Evolutionary conservation across 2,113 vertebrate genomes (phyloP).

Genomic region (Ivindomyrus marchei): DNA sequence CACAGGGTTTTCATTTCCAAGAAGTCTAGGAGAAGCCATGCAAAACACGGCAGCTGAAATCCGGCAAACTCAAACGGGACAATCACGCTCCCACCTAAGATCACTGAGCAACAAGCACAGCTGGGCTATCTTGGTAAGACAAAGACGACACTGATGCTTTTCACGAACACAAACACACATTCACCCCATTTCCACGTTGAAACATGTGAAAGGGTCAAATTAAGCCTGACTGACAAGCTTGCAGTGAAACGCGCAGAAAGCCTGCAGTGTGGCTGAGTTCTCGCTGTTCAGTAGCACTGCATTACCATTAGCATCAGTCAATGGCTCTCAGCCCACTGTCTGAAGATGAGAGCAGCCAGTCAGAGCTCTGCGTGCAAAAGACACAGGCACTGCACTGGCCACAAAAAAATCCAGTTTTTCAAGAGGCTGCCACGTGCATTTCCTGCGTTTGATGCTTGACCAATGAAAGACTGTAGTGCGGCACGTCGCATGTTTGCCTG

Average conservation of each 20-base stretch:
- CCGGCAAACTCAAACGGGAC: neutral
- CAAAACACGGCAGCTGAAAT: neutral
- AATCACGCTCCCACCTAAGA: constrained; percentile 30
- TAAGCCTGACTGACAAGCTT: neutral
- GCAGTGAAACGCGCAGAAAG: neutral
- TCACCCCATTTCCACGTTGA: neutral
- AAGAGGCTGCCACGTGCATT: neutral
- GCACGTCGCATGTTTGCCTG: neutral
- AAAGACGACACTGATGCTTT: neutral
- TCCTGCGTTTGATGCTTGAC: neutral
- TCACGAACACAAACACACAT: neutral
- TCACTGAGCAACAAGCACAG: constrained; percentile 12
- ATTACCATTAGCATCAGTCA: neutral
- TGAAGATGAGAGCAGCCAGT: neutral
- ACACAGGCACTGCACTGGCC: neutral
- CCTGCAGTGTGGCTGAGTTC: neutral
- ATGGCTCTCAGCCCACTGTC: neutral
- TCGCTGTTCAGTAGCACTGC: neutral
- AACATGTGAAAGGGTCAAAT: neutral
- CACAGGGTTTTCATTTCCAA: neutral
- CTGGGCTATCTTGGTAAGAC: neutral
- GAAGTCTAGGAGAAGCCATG: neutral
- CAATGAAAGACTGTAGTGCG: neutral
- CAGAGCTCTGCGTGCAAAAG: neutral
- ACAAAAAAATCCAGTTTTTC: neutral